phyloP scores from a whole-genome alignment of 2,888 invertebrate genomes.

The Neoitamus cyanurus region DNA sequence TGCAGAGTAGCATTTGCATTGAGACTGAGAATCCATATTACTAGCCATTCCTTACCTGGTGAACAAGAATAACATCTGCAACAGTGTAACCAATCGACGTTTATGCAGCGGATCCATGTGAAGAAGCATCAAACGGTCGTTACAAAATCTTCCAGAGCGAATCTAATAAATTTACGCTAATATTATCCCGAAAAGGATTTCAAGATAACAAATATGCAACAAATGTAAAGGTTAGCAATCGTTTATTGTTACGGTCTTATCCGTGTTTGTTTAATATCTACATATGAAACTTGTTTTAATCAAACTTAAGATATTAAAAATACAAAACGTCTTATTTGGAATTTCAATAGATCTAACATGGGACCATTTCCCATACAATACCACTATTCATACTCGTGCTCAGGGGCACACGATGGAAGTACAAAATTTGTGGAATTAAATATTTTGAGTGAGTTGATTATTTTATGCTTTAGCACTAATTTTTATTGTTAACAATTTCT shows the following conservation, averaged over 20 bases:
- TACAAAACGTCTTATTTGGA: background rate
- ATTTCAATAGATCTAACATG: background rate
- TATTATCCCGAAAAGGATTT: too few relatives aligned
- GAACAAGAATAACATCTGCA: too few relatives aligned
- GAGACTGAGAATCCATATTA: too few relatives aligned
- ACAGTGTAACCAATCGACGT: too few relatives aligned
- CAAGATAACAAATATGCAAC: too few relatives aligned
- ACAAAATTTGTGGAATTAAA: background rate
- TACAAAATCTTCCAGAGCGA: too few relatives aligned
- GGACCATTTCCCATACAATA: background rate
- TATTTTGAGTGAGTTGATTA: background rate
- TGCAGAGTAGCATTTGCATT: too few relatives aligned
- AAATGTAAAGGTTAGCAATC: background rate
- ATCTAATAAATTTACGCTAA: too few relatives aligned
- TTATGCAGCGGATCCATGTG: too few relatives aligned
- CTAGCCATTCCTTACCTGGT: too few relatives aligned
- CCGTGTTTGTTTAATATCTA: background rate
- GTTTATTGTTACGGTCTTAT: background rate
- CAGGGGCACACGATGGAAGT: background rate
- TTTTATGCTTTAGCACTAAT: background rate
- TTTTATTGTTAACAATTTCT: background rate
- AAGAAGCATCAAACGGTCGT: too few relatives aligned
- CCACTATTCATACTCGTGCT: background rate
- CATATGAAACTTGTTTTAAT: background rate
- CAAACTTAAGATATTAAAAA: background rate